phyloP scores from a whole-genome alignment of 2,888 invertebrate genomes.

The Caenorhabditis sinica region DNA sequence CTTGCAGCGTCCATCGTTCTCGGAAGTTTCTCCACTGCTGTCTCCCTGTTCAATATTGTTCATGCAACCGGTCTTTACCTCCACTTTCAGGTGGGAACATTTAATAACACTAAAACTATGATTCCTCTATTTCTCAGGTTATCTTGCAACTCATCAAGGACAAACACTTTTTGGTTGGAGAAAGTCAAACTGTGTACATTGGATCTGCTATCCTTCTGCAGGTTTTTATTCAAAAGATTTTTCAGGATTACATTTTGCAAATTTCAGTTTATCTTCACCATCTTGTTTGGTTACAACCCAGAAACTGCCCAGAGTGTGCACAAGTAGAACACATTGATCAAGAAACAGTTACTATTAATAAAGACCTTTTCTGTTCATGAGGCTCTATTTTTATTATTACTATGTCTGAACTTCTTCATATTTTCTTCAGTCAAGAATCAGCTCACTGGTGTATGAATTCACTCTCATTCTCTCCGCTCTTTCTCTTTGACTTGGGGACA shows the following conservation, averaged over 20 bases:
- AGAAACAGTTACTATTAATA: neutral
- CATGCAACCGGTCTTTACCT: slow-evolving; percentile 69
- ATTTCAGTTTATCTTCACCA: slow-evolving; percentile 45
- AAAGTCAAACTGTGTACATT: slow-evolving; percentile 70
- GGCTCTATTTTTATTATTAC: too few species aligned
- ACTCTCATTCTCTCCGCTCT: too few species aligned
- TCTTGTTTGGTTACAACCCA: slow-evolving; percentile 45
- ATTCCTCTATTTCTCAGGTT: slow-evolving; percentile 52
- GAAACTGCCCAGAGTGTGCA: slow-evolving; percentile 8
- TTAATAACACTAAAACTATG: neutral
- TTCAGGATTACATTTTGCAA: neutral
- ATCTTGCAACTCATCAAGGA: slow-evolving; percentile 67
- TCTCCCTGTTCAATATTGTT: slow-evolving; percentile 63
- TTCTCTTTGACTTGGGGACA: too few species aligned
- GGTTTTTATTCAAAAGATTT: slow-evolving; percentile 9
- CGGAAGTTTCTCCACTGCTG: slow-evolving; percentile 66
- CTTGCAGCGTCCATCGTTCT: slow-evolving; percentile 62
- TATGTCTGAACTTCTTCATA: too few species aligned
- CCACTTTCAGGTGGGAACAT: slow-evolving; percentile 76
- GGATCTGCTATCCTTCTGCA: slow-evolving; percentile 57
- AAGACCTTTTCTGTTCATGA: neutral
- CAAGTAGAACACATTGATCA: neutral
- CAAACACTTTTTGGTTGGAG: slow-evolving; percentile 66
- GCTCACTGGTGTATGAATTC: too few species aligned
- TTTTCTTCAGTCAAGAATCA: too few species aligned